These are phyloP conservation scores for Cetoscarus ocellatus DNA, from an alignment of 2,797 vertebrate species.

Conservation along the genomic window DNA sequence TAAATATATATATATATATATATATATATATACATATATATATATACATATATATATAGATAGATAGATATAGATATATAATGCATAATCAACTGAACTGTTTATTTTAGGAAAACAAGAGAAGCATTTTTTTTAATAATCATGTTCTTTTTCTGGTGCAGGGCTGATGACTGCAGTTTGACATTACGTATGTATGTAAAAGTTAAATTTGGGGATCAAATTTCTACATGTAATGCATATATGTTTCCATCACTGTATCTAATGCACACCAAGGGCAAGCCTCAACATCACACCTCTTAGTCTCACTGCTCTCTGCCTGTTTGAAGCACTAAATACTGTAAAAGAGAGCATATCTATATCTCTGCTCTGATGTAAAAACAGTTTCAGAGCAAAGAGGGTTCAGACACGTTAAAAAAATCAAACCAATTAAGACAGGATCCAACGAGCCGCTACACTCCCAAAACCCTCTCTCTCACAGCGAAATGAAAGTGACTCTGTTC, in stretches of 20 bases:
- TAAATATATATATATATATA: no score
- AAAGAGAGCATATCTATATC: conserved; percentile 13
- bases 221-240: not conserved
- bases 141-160: no score
- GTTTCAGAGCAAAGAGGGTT: conserved; percentile 31
- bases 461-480: conserved; percentile 14
- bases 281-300: not conserved
- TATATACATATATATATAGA: no score
- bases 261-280: not conserved
- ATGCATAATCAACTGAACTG: no score
- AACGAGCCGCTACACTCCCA: conserved; percentile 9
- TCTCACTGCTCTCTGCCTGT: not conserved
- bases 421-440: conserved; percentile 46
- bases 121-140: no score
- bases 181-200: not conserved
- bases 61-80: no score
- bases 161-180: no score
- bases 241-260: not conserved
- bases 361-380: conserved; percentile 35
- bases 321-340: not conserved
- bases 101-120: no score
- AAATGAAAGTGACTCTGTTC: conserved; percentile 52
- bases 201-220: not conserved
- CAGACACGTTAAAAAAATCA: conserved; percentile 26
- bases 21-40: no score